Percentiles rank a stretch among this genome's conserved stretches.
These are phyloP conservation scores for Takifugu ocellatus DNA, from an alignment of 2,797 vertebrate species.

Conservation along the genomic window DNA sequence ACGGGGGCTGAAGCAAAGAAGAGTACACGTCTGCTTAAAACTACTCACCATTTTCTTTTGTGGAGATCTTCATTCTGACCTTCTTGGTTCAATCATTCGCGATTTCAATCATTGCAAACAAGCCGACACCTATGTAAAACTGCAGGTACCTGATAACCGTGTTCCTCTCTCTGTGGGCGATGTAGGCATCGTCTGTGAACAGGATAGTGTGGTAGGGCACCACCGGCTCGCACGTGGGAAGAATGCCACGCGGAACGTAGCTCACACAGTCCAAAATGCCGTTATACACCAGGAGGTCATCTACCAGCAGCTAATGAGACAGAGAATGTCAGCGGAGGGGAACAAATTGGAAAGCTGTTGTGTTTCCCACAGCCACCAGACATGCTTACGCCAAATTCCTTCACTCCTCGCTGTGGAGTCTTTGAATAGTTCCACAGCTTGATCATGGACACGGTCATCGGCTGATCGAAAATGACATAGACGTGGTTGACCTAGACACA, in stretches of 20 bases:
- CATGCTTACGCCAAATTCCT: constrained; percentile 90
- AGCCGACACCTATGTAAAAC: background rate
- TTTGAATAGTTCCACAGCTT: constrained; percentile 98
- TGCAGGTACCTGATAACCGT: constrained; percentile 81
- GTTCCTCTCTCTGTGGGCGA: constrained; percentile 81
- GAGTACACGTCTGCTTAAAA: constrained; percentile 56
- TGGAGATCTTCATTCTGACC: constrained; percentile 1
- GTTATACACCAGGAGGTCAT: constrained; percentile 95
- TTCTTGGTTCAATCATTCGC: background rate
- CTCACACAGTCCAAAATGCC: constrained; percentile 86
- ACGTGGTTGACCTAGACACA: constrained; percentile 89
- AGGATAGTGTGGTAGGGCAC: constrained; percentile 92
- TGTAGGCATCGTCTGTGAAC: constrained; percentile 82
- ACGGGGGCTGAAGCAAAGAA: constrained; percentile 67
- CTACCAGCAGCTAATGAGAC: constrained; percentile 85
- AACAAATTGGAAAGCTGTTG: background rate
- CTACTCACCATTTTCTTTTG: constrained; percentile 7
- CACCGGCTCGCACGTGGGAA: constrained; percentile 86
- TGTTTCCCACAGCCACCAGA: background rate
- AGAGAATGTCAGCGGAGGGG: background rate
- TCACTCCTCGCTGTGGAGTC: constrained; percentile 92
- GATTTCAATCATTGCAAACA: background rate
- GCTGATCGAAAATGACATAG: constrained; percentile 94
- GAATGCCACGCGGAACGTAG: constrained; percentile 80
- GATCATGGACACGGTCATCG: constrained; percentile 93